These are phyloP conservation scores for Plebejus melissa DNA, from an alignment of 2,888 invertebrate species.

Conservation along the genomic window DNA sequence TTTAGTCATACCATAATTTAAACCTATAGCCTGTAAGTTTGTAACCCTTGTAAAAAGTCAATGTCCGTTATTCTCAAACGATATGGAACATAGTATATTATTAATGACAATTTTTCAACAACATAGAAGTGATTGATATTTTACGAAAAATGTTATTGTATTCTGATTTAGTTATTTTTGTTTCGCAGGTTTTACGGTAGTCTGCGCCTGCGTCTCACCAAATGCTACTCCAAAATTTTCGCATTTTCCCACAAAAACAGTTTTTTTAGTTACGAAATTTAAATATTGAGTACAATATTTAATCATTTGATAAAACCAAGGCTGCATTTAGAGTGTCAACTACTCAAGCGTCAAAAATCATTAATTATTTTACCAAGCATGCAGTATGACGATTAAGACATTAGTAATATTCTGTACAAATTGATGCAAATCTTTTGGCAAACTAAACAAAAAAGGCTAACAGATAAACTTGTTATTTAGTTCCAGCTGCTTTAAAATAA, in stretches of 20 bases:
- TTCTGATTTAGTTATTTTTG: neutral
- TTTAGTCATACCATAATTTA: too few relatives aligned
- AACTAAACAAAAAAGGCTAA: neutral
- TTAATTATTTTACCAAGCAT: neutral
- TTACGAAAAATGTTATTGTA: neutral
- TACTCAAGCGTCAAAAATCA: conserved; percentile 6
- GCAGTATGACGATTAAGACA: conserved; percentile 3
- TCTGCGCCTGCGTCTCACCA: neutral
- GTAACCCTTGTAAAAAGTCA: too few relatives aligned
- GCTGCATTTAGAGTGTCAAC: neutral
- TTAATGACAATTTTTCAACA: too few relatives aligned
- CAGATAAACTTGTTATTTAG: neutral
- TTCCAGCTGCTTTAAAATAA: neutral
- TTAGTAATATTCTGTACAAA: neutral
- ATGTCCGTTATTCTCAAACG: too few relatives aligned
- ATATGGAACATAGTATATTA: too few relatives aligned
- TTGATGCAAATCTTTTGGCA: neutral
- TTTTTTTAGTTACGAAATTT: neutral
- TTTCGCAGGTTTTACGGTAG: neutral
- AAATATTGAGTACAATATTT: neutral
- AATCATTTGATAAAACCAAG: neutral
- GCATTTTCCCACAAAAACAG: neutral
- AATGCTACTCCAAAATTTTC: neutral
- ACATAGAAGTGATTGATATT: too few relatives aligned
- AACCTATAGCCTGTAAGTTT: too few relatives aligned